Base-by-base conservation (phyloP, 2,888 invertebrate genomes). In the Latheticus oryzae region DNA sequence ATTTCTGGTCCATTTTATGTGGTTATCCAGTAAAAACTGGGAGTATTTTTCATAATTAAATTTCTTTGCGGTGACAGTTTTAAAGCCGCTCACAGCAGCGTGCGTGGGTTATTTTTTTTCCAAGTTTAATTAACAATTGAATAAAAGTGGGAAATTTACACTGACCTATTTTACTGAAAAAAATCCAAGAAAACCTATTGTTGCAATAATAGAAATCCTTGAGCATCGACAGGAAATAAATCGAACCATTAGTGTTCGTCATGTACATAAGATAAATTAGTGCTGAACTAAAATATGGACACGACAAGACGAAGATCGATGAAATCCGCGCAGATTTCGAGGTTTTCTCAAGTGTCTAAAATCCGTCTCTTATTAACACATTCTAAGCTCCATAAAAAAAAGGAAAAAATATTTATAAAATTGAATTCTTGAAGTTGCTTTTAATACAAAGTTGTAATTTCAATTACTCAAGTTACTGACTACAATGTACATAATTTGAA, bases 261-360 rank as follows among this genome's bases (percentile, higher is more conserved):
- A 71, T 71, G 73, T 69, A 68, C 73, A 73, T 62, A 70, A 74
- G 73, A 74, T 74, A 71, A 73, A 73, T 73, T 73, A 73, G 72
- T 60, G 63, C 54, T 58, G 67, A 59, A 60, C 67, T 72, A 71
- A n/a, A 73, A 73, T 72, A 72, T 72, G 69, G 70, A 72, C 72
- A 73, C 67, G 70, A 69, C 68, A 69, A 68, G 73, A 71, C 73
- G 68, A 71, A 72, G 74, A 74, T 72, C 66, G 72, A 74, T 74
- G 69, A 62, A 65, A n/a, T n/a, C n/a, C n/a, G n/a, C n/a, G n/a
- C n/a, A n/a, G n/a, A n/a, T n/a, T n/a, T n/a, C n/a, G n/a, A n/a
- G n/a, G n/a, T n/a, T n/a, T n/a, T n/a, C n/a, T n/a, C n/a, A n/a
- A n/a, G n/a, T n/a, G n/a, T n/a, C n/a, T n/a, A n/a, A n/a, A n/a